Evolutionary conservation across 2,888 invertebrate genomes (phyloP).

Genomic region (Acrobasis consociella): DNA sequence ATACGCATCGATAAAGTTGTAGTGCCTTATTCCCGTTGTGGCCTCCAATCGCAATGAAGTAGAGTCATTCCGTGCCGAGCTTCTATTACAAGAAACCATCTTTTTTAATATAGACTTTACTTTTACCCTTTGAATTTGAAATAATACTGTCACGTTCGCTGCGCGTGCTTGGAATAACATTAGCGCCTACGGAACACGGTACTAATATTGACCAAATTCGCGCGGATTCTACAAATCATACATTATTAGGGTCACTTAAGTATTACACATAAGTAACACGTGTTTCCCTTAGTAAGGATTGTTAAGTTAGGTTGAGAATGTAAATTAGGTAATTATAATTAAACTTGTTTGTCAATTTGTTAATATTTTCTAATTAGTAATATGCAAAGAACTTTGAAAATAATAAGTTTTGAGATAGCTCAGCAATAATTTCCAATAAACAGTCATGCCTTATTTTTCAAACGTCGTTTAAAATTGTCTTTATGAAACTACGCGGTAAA

Average conservation of each 20-base stretch:
- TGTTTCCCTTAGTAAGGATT: not conserved
- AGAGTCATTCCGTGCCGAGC: constrained; percentile 40
- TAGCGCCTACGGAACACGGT: constrained; percentile 7
- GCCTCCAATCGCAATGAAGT: constrained; percentile 45
- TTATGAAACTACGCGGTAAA: too few species aligned
- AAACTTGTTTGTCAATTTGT: too few species aligned
- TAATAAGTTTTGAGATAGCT: too few species aligned
- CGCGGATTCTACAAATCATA: constrained; percentile 18
- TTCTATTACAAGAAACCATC: constrained; percentile 55
- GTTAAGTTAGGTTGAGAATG: not conserved
- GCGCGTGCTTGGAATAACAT: constrained; percentile 59
- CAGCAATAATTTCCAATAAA: too few species aligned
- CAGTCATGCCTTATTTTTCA: too few species aligned
- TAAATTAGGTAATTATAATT: not conserved
- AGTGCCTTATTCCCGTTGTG: constrained; percentile 38
- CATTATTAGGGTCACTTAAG: constrained; percentile 19
- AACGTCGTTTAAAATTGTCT: too few species aligned
- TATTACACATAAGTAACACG: constrained; percentile 7
- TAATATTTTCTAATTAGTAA: too few species aligned
- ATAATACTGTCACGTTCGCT: constrained; percentile 66
- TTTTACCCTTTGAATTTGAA: constrained; percentile 76
- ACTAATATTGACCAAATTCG: constrained; percentile 21
- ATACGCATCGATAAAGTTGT: constrained; percentile 24
- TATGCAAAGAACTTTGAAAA: too few species aligned
- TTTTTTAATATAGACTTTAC: constrained; percentile 62